Conservation (phyloP, 92 coral and sea anemone genomes). For the Muricea muricata region DNA sequence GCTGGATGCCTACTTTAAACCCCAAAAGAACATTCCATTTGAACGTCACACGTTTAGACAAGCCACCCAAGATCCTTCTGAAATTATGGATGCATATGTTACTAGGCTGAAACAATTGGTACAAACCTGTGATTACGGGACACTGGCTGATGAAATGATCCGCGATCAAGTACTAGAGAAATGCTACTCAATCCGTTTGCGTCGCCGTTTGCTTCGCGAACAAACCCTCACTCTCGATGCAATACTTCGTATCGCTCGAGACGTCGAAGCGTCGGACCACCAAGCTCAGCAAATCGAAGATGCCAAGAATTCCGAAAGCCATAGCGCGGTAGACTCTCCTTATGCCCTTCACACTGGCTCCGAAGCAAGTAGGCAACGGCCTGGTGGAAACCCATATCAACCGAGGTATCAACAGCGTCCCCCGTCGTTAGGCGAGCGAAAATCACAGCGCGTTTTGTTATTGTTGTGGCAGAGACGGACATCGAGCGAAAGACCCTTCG, state of each 20-base stretch:
- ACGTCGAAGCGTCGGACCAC: slow-evolving; percentile 6
- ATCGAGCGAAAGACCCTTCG: neutral
- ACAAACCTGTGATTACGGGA: neutral
- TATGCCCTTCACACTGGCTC: neutral
- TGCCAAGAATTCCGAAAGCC: neutral
- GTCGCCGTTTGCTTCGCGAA: slow-evolving; percentile 43
- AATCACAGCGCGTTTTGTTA: no score
- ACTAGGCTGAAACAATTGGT: neutral
- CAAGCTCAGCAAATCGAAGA: slow-evolving; percentile 28
- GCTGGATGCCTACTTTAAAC: neutral
- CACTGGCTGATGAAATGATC: slow-evolving; percentile 43
- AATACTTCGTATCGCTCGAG: neutral
- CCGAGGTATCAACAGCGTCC: neutral
- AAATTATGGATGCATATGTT: neutral
- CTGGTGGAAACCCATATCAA: no score
- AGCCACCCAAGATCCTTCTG: neutral
- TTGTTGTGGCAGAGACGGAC: no score
- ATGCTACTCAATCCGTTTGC: slow-evolving; percentile 49
- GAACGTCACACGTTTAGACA: slow-evolving; percentile 4
- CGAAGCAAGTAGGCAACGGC: neutral
- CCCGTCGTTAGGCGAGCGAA: neutral
- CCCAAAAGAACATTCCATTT: neutral
- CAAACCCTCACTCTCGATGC: slow-evolving; percentile 45
- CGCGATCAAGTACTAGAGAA: slow-evolving; percentile 61
- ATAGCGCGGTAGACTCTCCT: neutral